Base-by-base conservation (phyloP, 1,140 invertebrate species). In the Drosophila insularis region DNA sequence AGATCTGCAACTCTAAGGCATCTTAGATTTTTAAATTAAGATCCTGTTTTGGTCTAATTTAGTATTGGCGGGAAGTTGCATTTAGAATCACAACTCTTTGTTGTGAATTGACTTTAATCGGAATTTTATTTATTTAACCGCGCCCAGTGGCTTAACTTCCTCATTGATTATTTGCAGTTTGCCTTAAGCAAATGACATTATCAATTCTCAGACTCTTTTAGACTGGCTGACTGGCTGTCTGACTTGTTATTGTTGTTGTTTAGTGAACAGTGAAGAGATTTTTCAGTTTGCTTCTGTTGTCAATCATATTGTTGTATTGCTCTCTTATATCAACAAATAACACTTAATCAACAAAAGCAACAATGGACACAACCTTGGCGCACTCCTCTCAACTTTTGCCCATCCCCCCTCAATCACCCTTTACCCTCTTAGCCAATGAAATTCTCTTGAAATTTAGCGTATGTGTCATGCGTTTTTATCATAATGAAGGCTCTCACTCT, bases 391-490 rank as follows among this genome's bases (percentile, higher is more conserved):
- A 46, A 58, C 71, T 68, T 72, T 68, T 63, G 61, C 43, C 35
- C 40, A 3, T 40, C 11, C 39, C 5, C n/a, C 4, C 40, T 17
- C 14, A 6, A 5, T 3, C 1, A 2, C 17, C 17, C 17, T 50
- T 21, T 1, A 40, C 43, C 13, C 17, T 5, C 2, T 10, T 8
- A 50, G 8, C 32, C 17, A 17, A 50, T 37, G 13, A 10, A 77
- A 60, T 77, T 77, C 74, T 59, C 66, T 50, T 69, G 74, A 77
- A 77, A 60, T 63, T 54, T 55, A 64, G 61, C 32, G 39, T 77
- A 37, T 37, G 74, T 77, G 74, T 77, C 74, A 77, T 77, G 35
- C 46, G 43, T 50, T 39, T 40, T 61, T 61, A 61, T 61, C 59
- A 61, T 39, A 39, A 61, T 4, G 35, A 43, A 61, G 59, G 59